A percentile compares a stretch with the other conserved stretches of the same genome.
Evolutionary conservation across 2,113 vertebrate genomes (phyloP).

Genomic region (Scophthalmus maximus): DNA sequence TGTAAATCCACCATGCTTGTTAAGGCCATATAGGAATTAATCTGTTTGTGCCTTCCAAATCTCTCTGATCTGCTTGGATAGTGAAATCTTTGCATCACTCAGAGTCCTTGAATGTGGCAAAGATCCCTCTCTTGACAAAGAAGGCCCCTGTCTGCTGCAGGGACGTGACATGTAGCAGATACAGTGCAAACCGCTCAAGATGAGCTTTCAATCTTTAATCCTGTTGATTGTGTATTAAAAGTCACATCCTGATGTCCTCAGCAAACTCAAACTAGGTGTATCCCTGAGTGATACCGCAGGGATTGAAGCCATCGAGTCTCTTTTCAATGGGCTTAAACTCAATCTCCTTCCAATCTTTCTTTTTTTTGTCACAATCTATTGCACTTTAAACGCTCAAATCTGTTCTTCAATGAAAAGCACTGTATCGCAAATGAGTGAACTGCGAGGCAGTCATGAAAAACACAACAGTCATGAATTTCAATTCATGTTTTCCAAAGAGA

Average conservation of each 20-base stretch:
- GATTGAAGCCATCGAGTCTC: slow-evolving; percentile 47
- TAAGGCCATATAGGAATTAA: background rate
- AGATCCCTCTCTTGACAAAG: slow-evolving; percentile 17
- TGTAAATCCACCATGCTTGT: background rate
- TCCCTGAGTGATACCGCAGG: slow-evolving; percentile 12
- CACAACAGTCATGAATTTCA: background rate
- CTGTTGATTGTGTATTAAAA: background rate
- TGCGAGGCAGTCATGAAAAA: slow-evolving; percentile 1
- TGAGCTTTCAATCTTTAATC: background rate
- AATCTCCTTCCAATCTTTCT: slow-evolving; percentile 16
- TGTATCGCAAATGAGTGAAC: background rate
- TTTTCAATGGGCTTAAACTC: slow-evolving; percentile 37
- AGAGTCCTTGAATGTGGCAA: slow-evolving; percentile 2
- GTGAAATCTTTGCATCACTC: slow-evolving; percentile 20
- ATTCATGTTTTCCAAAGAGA: background rate
- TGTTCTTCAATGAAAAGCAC: background rate
- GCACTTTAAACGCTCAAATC: background rate
- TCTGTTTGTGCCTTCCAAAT: slow-evolving; percentile 3
- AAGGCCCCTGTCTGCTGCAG: slow-evolving; percentile 29
- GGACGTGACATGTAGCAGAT: slow-evolving; percentile 1
- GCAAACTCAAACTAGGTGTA: slow-evolving; percentile 9
- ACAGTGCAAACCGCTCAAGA: slow-evolving; percentile 11
- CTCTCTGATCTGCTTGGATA: slow-evolving; percentile 14
- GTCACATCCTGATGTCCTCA: background rate
- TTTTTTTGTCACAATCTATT: slow-evolving; percentile 21